These are phyloP conservation scores for Hydrozoanthus gracilis DNA, from an alignment of 92 coral and sea anemone genomes.

Conservation along the genomic window DNA sequence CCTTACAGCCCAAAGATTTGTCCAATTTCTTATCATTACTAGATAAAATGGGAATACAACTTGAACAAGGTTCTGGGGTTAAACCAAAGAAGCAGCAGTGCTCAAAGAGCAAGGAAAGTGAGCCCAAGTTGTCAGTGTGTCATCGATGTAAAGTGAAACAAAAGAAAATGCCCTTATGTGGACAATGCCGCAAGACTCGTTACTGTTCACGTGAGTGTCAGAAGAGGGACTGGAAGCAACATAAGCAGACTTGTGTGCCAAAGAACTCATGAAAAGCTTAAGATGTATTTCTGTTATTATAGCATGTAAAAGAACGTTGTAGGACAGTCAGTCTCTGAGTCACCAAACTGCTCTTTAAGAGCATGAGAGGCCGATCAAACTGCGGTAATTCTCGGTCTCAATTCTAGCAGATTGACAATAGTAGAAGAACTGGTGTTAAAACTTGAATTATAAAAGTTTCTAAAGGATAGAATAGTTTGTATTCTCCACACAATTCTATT, in stretches of 20 bases:
- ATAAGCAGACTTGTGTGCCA: conserved; percentile 64
- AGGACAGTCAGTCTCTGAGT: neutral
- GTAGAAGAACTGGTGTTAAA: too few relatives aligned
- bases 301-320: neutral
- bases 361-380: neutral
- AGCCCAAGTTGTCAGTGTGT: conserved; percentile 56
- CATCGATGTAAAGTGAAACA: conserved; percentile 59
- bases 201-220: conserved; percentile 82
- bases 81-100: conserved; percentile 46
- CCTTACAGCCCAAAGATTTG: conserved; percentile 40
- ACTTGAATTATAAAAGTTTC: too few relatives aligned
- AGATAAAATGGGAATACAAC: conserved; percentile 35
- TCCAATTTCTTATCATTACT: conserved; percentile 44
- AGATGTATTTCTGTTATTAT: neutral
- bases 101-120: conserved; percentile 21
- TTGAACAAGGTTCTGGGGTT: neutral
- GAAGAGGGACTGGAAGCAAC: conserved; percentile 82
- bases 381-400: too few relatives aligned
- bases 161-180: conserved; percentile 73
- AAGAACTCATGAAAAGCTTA: neutral
- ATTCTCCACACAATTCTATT: too few relatives aligned
- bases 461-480: too few relatives aligned
- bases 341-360: conserved; percentile 29
- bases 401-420: too few relatives aligned
- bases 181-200: conserved; percentile 64